Evolutionary conservation across 2,888 invertebrate species (phyloP).

Genomic region (Mythimna impura): DNA sequence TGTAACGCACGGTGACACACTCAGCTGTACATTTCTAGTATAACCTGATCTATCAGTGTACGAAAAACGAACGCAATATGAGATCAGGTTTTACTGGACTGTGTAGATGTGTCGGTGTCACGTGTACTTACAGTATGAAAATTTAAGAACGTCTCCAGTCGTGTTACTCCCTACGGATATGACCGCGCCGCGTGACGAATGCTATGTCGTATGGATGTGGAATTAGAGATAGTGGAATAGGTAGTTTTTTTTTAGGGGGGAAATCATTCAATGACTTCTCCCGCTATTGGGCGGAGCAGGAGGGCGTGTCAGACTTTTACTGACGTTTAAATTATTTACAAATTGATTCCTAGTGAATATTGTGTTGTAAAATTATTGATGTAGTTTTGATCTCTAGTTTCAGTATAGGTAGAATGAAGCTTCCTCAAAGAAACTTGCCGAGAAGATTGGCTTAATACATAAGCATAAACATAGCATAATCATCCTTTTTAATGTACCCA

Average conservation of each 20-base stretch:
- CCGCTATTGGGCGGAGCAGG: too few relatives aligned
- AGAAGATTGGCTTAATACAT: too few relatives aligned
- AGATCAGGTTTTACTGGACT: slow-evolving; percentile 16
- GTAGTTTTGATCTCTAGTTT: too few relatives aligned
- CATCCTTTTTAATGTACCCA: too few relatives aligned
- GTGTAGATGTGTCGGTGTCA: not conserved
- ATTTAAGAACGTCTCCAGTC: slow-evolving; percentile 83
- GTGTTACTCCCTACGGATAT: slow-evolving; percentile 80
- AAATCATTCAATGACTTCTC: too few relatives aligned
- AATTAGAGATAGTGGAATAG: slow-evolving; percentile 60
- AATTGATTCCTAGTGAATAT: too few relatives aligned
- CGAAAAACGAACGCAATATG: not conserved
- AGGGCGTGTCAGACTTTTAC: too few relatives aligned
- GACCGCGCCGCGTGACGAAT: slow-evolving; percentile 82
- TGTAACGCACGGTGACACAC: slow-evolving; percentile 33
- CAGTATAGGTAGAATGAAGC: too few relatives aligned
- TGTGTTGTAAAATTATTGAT: too few relatives aligned
- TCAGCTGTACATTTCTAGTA: not conserved
- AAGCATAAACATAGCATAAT: too few relatives aligned
- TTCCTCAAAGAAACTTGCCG: too few relatives aligned
- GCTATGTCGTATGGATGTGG: slow-evolving; percentile 63
- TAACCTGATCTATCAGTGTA: slow-evolving; percentile 7
- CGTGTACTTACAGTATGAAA: slow-evolving; percentile 76
- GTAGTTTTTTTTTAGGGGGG: not conserved
- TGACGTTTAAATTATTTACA: too few relatives aligned